Conservation (phyloP, 2,797 vertebrate species). For the Eidolon dupreanum region DNA sequence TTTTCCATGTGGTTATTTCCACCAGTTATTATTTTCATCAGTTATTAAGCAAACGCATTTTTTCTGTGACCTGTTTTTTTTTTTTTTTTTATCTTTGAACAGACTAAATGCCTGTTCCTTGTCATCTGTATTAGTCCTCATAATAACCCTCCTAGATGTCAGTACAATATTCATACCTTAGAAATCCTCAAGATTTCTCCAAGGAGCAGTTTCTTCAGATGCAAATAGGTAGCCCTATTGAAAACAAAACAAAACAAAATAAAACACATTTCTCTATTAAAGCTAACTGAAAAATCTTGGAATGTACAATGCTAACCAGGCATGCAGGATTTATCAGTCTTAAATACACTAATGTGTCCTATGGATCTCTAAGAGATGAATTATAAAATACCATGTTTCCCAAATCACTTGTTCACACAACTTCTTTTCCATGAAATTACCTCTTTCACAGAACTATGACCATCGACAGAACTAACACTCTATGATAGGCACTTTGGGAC, state of each 20-base stretch:
- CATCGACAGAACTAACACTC: neutral
- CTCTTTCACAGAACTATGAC: neutral
- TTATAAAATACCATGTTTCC: neutral
- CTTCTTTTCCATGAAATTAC: neutral
- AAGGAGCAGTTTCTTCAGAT: neutral
- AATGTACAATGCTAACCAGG: neutral
- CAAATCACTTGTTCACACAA: neutral
- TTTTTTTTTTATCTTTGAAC: neutral
- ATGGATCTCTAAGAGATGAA: neutral
- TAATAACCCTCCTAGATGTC: neutral
- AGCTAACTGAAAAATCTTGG: neutral
- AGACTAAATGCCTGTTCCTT: neutral
- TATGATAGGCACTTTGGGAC: neutral
- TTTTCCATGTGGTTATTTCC: neutral
- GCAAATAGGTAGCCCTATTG: neutral
- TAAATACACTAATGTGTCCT: neutral
- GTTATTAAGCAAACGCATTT: neutral
- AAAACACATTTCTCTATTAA: neutral
- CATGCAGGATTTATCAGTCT: neutral
- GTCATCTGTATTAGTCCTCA: neutral
- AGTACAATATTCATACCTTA: neutral
- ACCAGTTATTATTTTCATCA: neutral
- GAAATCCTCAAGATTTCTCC: slow-evolving; percentile 8
- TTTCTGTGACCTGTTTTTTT: neutral
- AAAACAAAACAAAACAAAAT: neutral